Evolutionary conservation across 2,797 vertebrate species (phyloP).

Genomic region (Hydrolagus colliei): DNA sequence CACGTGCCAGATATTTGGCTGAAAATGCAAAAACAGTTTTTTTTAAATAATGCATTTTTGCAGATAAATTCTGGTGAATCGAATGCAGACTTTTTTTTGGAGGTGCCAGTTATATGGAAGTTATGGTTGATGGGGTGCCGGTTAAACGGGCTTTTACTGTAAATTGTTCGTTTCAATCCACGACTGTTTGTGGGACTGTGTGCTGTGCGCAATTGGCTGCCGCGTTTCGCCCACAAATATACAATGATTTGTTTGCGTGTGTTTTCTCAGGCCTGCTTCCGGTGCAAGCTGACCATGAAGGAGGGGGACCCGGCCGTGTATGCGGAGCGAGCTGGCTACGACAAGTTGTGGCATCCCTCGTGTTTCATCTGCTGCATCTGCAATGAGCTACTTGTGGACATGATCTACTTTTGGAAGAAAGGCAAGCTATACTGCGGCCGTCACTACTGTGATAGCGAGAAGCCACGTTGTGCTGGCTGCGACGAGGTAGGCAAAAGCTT

Average conservation of each 20-base stretch:
- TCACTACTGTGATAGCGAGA: slow-evolving; percentile 96
- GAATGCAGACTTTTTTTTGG: too few relatives aligned
- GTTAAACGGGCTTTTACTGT: too few relatives aligned
- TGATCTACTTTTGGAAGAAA: slow-evolving; percentile 99
- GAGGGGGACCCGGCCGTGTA: slow-evolving; percentile 86
- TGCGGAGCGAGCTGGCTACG: slow-evolving; percentile 85
- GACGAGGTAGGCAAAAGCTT: slow-evolving; percentile 71
- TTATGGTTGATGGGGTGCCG: too few relatives aligned
- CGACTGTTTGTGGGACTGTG: too few relatives aligned
- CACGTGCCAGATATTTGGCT: too few relatives aligned
- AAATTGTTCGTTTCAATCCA: too few relatives aligned
- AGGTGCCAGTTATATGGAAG: too few relatives aligned
- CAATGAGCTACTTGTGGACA: slow-evolving; percentile 84
- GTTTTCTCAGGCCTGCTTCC: slow-evolving; percentile 68
- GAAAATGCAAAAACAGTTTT: too few relatives aligned
- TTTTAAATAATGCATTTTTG: too few relatives aligned
- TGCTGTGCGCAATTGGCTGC: too few relatives aligned
- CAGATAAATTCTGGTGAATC: too few relatives aligned
- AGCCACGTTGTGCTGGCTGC: slow-evolving; percentile 87
- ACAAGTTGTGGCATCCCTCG: slow-evolving; percentile 89
- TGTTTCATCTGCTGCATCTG: slow-evolving; percentile 90
- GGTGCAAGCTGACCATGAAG: slow-evolving; percentile 75
- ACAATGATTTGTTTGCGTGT: not conserved
- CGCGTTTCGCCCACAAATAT: too few relatives aligned
- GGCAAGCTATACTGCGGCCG: slow-evolving; percentile 86